Conservation (phyloP, 2,113 vertebrate genomes). For the Papio anubis region DNA sequence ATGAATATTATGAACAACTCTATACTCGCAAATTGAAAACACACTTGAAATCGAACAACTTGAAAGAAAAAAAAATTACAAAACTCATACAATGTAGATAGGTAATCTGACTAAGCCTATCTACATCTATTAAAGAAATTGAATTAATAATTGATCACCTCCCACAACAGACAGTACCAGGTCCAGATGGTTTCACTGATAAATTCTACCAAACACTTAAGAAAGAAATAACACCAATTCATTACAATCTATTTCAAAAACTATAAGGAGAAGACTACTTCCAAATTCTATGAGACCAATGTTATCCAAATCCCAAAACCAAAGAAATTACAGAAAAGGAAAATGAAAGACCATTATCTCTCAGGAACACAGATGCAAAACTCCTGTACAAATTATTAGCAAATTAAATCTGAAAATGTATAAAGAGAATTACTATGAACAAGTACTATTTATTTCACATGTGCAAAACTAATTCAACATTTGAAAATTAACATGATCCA, state of each 20-base stretch:
- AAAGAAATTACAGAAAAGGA: background rate
- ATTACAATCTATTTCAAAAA: background rate
- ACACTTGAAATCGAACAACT: background rate
- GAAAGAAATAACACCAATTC: background rate
- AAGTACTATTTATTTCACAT: background rate
- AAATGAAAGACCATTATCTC: background rate
- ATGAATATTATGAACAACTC: too few species aligned
- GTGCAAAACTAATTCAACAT: background rate
- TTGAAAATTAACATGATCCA: background rate
- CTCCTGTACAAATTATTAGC: background rate
- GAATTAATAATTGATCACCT: background rate
- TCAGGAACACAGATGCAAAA: background rate
- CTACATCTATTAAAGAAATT: background rate
- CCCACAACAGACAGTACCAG: background rate
- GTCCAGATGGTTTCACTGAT: background rate
- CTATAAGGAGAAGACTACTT: background rate
- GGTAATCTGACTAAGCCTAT: background rate
- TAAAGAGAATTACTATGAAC: background rate
- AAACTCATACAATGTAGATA: background rate
- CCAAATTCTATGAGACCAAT: background rate
- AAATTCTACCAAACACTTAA: background rate
- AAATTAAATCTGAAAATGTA: background rate
- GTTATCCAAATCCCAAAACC: background rate
- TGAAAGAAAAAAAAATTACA: background rate
- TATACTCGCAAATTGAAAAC: background rate